Conservation (phyloP, 2,797 vertebrate species). For the Sebastes vulpes region DNA sequence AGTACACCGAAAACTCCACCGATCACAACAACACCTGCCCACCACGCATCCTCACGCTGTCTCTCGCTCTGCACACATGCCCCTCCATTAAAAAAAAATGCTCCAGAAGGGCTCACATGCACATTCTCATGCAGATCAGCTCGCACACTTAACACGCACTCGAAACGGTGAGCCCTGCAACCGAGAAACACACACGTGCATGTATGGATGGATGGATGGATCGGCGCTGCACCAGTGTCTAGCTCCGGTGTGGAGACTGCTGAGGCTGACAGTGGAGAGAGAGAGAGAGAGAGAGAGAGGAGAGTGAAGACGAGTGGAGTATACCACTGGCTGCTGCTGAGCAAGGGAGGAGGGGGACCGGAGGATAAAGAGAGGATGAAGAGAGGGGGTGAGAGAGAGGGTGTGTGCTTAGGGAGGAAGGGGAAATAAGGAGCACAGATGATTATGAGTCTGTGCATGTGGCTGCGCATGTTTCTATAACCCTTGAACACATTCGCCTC, state of each 20-base stretch:
- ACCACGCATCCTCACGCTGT: conserved; percentile 65
- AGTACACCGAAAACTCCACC: conserved; percentile 62
- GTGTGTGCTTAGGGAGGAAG: conserved; percentile 14
- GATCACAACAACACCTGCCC: conserved; percentile 74
- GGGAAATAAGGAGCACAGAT: conserved; percentile 16
- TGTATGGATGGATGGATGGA: conserved; percentile 34
- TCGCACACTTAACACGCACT: conserved; percentile 5
- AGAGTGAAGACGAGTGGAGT: conserved; percentile 60
- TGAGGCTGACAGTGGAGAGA: conserved; percentile 47
- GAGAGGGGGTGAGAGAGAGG: conserved; percentile 25
- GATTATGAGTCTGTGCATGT: conserved; percentile 12
- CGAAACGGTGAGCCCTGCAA: background rate
- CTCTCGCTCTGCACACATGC: conserved; percentile 61
- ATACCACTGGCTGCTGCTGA: conserved; percentile 68
- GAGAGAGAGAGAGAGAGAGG: conserved; percentile 31
- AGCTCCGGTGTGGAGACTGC: conserved; percentile 46
- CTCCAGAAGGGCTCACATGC: conserved; percentile 27
- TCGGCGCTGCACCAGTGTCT: conserved; percentile 54
- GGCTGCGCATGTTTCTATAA: conserved; percentile 2
- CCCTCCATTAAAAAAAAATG: conserved; percentile 40
- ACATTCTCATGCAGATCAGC: conserved; percentile 43
- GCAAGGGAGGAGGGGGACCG: conserved; percentile 46
- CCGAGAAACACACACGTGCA: conserved; percentile 23
- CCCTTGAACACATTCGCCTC: conserved; percentile 12
- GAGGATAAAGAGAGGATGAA: conserved; percentile 13